These are phyloP conservation scores for Tupaia chinensis DNA, from an alignment of 2,113 vertebrate genomes.

Conservation along the genomic window DNA sequence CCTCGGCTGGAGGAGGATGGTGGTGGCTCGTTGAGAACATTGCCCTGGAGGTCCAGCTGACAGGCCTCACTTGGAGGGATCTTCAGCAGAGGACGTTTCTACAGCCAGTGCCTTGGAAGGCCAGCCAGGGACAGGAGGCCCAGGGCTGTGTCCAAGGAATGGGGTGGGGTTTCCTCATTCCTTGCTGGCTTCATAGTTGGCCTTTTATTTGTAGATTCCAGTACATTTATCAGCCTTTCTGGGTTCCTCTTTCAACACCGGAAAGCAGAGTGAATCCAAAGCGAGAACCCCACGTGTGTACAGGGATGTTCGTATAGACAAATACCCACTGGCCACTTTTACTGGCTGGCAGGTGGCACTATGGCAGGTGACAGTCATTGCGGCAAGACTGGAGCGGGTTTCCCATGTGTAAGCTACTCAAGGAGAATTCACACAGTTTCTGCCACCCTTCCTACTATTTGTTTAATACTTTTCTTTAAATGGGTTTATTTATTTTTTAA, in stretches of 20 bases:
- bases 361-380: rapidly evolving
- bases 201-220: not conserved
- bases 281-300: rapidly evolving
- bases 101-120: not conserved
- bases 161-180: conserved; percentile 62
- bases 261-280: not conserved
- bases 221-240: not conserved
- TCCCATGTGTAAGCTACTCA: not conserved
- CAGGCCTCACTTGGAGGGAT: not conserved
- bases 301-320: not conserved
- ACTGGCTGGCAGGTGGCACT: no score
- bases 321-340: no score
- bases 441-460: not conserved
- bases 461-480: not conserved
- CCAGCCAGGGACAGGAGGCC: not conserved
- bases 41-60: not conserved
- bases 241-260: not conserved
- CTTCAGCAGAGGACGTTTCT: no score
- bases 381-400: rapidly evolving
- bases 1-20: not conserved
- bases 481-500: not conserved
- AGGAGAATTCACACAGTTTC: not conserved
- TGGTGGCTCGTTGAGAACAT: not conserved
- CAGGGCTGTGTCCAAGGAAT: not conserved
- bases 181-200: not conserved